Evolutionary conservation across 2,113 vertebrate genomes (phyloP).

Genomic region (Aythya baeri): DNA sequence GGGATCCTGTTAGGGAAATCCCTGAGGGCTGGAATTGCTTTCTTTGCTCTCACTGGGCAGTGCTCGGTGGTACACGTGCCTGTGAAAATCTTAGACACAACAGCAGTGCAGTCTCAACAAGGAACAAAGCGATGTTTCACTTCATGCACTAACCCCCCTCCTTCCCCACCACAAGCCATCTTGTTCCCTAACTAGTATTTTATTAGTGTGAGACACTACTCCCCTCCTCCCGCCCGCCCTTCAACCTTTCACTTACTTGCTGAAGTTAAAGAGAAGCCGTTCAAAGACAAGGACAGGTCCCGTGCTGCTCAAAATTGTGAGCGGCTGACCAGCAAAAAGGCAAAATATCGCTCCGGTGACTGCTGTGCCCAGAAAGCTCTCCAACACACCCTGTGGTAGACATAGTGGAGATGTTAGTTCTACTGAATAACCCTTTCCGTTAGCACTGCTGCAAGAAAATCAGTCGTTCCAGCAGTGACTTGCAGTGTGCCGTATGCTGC

Average conservation of each 20-base stretch:
- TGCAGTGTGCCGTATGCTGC: fast-evolving
- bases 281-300: conserved; percentile 98
- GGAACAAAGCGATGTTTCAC: not conserved
- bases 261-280: conserved; percentile 96
- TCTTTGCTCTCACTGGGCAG: not conserved
- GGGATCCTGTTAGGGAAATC: not conserved
- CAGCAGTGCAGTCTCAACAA: not conserved
- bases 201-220: not conserved
- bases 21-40: fast-evolving
- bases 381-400: conserved; percentile 89
- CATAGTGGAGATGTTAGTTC: not conserved
- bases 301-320: conserved; percentile 97
- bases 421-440: fast-evolving
- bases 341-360: conserved; percentile 91
- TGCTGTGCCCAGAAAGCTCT: conserved; percentile 97
- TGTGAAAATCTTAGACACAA: not conserved
- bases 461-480: fast-evolving
- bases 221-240: not conserved
- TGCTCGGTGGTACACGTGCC: not conserved
- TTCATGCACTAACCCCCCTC: not conserved
- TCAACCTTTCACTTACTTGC: conserved; percentile 80
- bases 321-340: conserved; percentile 92
- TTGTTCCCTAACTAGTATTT: not conserved
- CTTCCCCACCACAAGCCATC: not conserved
- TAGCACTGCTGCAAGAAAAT: fast-evolving